Conservation (phyloP, 1,140 invertebrate genomes). For the Meteorus sp. region DNA sequence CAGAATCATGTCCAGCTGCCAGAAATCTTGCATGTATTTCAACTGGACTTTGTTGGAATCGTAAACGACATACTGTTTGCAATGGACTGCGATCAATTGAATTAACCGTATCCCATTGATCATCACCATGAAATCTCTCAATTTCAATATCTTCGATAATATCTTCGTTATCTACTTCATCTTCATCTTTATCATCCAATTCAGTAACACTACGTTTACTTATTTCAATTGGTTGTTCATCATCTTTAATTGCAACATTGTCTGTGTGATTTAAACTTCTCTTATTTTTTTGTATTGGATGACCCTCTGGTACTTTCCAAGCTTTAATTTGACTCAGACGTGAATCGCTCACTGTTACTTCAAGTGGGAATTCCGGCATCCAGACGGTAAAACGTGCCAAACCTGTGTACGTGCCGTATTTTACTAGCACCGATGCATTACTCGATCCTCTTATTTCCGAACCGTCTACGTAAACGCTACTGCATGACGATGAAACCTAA, state of each 20-base stretch:
- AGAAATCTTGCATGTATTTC: slow-evolving; percentile 89
- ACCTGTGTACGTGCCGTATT: slow-evolving; percentile 90
- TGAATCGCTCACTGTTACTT: slow-evolving; percentile 85
- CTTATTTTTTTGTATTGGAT: slow-evolving; percentile 57
- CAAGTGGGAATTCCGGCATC: slow-evolving; percentile 94
- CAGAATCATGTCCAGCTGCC: slow-evolving; percentile 88
- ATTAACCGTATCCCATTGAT: slow-evolving; percentile 61
- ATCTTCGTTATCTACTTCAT: slow-evolving; percentile 40
- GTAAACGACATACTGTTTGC: slow-evolving; percentile 68
- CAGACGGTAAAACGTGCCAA: slow-evolving; percentile 89
- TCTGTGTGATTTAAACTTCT: slow-evolving; percentile 47
- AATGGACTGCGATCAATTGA: slow-evolving; percentile 50
- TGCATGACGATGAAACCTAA: slow-evolving; percentile 94
- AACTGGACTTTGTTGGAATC: slow-evolving; percentile 89
- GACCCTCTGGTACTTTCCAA: slow-evolving; percentile 82
- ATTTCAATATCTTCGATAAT: slow-evolving; percentile 33
- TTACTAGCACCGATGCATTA: slow-evolving; percentile 91
- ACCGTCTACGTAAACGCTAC: slow-evolving; percentile 94
- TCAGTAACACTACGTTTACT: slow-evolving; percentile 29
- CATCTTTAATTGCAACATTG: neutral
- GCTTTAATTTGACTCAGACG: slow-evolving; percentile 89
- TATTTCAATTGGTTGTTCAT: too few relatives aligned
- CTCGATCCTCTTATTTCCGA: slow-evolving; percentile 93
- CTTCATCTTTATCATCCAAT: slow-evolving; percentile 27
- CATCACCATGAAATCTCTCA: slow-evolving; percentile 47